Base-by-base conservation (phyloP, 2,113 vertebrate species). In the Cardinalis cardinalis region DNA sequence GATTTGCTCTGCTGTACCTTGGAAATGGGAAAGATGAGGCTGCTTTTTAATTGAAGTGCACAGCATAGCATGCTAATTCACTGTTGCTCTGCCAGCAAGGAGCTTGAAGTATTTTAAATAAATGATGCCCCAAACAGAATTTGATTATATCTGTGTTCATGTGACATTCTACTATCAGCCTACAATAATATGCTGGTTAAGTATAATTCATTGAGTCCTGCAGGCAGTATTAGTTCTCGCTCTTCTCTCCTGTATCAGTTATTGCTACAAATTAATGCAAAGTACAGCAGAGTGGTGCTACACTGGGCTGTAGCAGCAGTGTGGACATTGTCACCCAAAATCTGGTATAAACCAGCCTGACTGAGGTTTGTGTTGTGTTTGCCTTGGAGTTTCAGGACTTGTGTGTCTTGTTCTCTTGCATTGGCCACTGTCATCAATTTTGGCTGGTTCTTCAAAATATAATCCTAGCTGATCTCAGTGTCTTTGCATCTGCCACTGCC, bases 61-160 rank as follows among this genome's bases (percentile, higher is more conserved):
- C 94, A 92, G 90, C 77, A 70, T 92, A 84, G 90, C 90, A 89
- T 84, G 59, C 82, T 95, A 95, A 96, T 95, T 94, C 2, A 6
- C 92, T 87, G 77, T 40, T 87, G 74, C 84, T 94, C 84, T 95
- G 92, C 92, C 90, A 94, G 90, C 89, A 87, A 94, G 95, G 68
- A 95, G 84, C 90, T 96, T 79, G 59, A 95, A 95, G 86, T 96
- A 94, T 95, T 89, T 92, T 87, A 93, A 90, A 96, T 94, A 94
- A 93, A 95, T 93, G 92, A 92, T 92, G 92, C 77, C 90, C 84
- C 88, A 90, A 96, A 94, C 93, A 94, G 84, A 89, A 95, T 95
- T 90, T 87, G 81, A 95, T 95, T 96, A 92, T 95, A 70, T 95
- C 81, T 83, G 40, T 90, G 84, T 94, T 94, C 88, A 66, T 93